Evolutionary conservation across 2,797 vertebrate genomes (phyloP).

Genomic region (Acanthiza pusilla): DNA sequence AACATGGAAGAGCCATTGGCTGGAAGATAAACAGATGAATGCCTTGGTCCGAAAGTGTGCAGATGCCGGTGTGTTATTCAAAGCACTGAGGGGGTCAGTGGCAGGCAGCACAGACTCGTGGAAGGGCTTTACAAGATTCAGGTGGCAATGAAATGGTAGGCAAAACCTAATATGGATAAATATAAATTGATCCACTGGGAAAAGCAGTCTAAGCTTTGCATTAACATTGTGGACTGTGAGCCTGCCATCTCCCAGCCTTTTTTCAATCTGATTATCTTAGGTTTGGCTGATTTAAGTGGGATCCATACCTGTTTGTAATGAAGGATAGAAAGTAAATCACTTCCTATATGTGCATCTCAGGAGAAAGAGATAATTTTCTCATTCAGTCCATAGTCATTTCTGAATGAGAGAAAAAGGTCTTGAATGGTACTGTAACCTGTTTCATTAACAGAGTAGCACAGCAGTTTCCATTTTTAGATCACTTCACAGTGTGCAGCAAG

Average conservation of each 20-base stretch:
- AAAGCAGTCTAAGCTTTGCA: not conserved
- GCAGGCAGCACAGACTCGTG: not conserved
- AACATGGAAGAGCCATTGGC: not conserved
- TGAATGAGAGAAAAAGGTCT: not conserved
- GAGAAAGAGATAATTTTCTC: not conserved
- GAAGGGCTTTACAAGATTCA: not conserved
- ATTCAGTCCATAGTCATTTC: not conserved
- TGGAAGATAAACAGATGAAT: not conserved
- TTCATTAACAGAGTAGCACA: not conserved
- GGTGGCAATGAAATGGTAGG: not conserved
- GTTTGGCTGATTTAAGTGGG: not conserved
- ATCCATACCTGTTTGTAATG: not conserved
- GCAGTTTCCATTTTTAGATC: conserved; percentile 25
- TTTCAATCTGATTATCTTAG: not conserved
- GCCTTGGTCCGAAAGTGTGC: not conserved
- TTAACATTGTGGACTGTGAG: not conserved
- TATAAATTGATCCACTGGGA: not conserved
- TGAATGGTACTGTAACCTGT: not conserved
- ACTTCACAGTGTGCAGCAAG: not conserved
- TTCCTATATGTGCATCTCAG: not conserved
- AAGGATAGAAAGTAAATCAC: not conserved
- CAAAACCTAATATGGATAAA: not conserved
- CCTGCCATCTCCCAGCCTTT: not conserved
- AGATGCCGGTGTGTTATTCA: not conserved
- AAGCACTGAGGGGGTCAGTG: not conserved